A percentile compares a stretch with the other conserved stretches of the same genome.
Evolutionary conservation across 1,140 invertebrate species (phyloP).

Genomic region (Phymastichus coffea): DNA sequence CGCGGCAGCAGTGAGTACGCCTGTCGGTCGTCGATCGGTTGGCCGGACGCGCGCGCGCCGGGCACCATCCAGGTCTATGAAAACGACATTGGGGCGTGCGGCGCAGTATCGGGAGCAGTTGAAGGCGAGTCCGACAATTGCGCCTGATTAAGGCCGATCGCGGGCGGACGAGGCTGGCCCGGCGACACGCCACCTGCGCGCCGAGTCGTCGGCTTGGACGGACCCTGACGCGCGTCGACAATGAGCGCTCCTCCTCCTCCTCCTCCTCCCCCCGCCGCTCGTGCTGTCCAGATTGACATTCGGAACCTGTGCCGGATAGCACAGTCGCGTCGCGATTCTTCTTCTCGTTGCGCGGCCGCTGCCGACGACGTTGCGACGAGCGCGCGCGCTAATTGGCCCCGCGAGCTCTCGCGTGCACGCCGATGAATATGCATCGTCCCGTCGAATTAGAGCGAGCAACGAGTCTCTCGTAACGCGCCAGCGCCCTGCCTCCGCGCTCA

Average conservation of each 20-base stretch:
- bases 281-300: constrained; percentile 40
- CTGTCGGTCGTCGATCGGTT: background rate
- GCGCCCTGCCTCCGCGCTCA: too few species aligned
- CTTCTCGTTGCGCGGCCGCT: constrained; percentile 28
- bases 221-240: background rate
- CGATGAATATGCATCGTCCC: too few species aligned
- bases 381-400: too few species aligned
- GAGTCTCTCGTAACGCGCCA: too few species aligned
- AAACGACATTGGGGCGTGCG: too few species aligned
- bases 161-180: background rate
- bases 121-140: too few species aligned
- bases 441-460: too few species aligned
- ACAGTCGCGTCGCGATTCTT: constrained; percentile 34
- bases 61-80: too few species aligned
- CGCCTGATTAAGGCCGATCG: constrained; percentile 50
- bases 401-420: too few species aligned
- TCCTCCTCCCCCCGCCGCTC: constrained; percentile 11
- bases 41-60: too few species aligned
- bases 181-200: constrained; percentile 5
- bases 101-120: too few species aligned
- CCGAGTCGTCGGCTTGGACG: too few species aligned
- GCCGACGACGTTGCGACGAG: constrained; percentile 30
- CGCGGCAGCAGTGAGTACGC: background rate
- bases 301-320: constrained; percentile 40
- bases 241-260: background rate